A percentile compares a stretch with the other conserved stretches of the same genome.
Conservation (phyloP, 2,888 invertebrate species). For the Cylindroiulus punctatus region DNA sequence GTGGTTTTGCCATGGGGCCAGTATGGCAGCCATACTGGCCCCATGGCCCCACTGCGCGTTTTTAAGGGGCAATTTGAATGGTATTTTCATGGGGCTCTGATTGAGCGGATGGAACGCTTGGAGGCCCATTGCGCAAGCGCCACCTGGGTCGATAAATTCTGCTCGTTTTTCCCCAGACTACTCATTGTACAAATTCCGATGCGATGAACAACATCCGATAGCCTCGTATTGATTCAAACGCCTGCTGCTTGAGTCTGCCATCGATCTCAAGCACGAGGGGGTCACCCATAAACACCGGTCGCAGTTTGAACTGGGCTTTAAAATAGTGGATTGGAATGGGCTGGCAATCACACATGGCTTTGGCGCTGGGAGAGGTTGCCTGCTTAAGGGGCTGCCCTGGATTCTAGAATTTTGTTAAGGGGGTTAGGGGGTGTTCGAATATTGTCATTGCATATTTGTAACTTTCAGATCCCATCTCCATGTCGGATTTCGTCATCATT, state of each 20-base stretch:
- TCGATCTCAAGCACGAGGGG: not conserved
- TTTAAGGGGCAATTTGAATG: too few species aligned
- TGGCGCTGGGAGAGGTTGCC: not conserved
- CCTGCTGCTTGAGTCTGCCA: not conserved
- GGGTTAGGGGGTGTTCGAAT: too few species aligned
- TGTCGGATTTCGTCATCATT: too few species aligned
- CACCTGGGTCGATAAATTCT: not conserved
- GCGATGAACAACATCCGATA: slow-evolving; percentile 3
- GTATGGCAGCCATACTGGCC: too few species aligned
- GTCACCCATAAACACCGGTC: not conserved
- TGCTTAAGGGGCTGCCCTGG: not conserved
- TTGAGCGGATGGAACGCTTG: too few species aligned
- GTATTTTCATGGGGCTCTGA: too few species aligned
- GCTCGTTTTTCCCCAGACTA: slow-evolving; percentile 5
- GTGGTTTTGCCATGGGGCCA: too few species aligned
- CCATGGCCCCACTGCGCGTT: too few species aligned
- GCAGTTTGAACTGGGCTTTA: not conserved
- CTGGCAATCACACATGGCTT: not conserved
- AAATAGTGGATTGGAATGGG: not conserved
- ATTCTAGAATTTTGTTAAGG: too few species aligned
- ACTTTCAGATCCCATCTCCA: too few species aligned
- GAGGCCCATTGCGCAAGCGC: not conserved
- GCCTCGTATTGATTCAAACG: slow-evolving; percentile 32
- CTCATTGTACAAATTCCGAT: slow-evolving; percentile 26
- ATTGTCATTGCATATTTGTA: too few species aligned